These are phyloP conservation scores for Chondrilla cf. caribensis DNA, from an alignment of 37 sponge, comb jelly and placozoan genomes.

Conservation along the genomic window DNA sequence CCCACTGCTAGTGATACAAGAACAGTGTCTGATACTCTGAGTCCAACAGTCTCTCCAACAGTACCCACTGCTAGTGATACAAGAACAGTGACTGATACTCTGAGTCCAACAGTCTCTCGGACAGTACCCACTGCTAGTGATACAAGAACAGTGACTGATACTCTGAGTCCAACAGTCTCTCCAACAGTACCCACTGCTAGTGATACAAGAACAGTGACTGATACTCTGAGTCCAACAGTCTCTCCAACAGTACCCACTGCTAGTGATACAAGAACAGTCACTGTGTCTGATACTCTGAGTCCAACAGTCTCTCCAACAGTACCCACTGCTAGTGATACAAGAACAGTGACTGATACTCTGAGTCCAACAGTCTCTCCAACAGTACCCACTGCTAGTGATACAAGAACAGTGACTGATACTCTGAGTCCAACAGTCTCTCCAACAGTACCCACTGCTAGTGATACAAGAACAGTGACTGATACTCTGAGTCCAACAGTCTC, in stretches of 20 bases:
- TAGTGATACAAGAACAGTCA: background rate
- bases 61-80: background rate
- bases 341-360: background rate
- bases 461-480: no score
- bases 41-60: background rate
- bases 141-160: no score
- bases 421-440: no score
- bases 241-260: background rate
- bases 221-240: background rate
- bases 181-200: background rate
- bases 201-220: background rate
- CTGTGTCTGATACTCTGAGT: background rate
- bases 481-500: no score
- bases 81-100: background rate
- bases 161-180: background rate
- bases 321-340: background rate
- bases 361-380: background rate
- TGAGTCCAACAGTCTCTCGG: no score
- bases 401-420: no score
- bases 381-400: background rate
- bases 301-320: background rate
- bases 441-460: no score
- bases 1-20: background rate
- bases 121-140: no score
- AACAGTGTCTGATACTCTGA: background rate